Evolutionary conservation across 2,797 vertebrate genomes (phyloP), one percentile per base, ranked within the genome.

Genomic region (Nyctibius grandis): DNA sequence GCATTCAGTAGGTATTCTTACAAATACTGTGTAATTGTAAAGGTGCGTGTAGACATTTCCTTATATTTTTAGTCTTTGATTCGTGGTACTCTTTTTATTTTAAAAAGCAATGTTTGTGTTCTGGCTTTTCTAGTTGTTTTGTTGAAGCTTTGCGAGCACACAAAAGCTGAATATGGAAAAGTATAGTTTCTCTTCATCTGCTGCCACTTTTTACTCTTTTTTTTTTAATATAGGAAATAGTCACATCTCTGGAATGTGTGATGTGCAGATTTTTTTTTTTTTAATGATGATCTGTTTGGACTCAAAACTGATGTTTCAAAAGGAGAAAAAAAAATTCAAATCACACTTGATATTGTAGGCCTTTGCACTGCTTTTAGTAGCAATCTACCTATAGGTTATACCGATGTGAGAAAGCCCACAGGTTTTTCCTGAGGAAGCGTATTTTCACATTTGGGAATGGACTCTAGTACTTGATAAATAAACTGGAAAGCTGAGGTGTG

Each of bases 1-100:
- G 15, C 51, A 36, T 45, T 42, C 3, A 0, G 0, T 33, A 23
- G 15, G 23, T n/a, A 54, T 61, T 42, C n/a, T 67, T 18, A 45
- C 22, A 54, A 64, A 31, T 56, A 11, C 36, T 45, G 2, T 34
- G 11, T 67, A 31, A 44, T 51, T 42, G 10, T 73, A 48, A 42
- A 73, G 29, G 44, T 63, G 53, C 9, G 6, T 8, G 23, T 14
- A 34, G 17, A 3, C 29, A 53, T 42, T 63, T 75, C 7, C 8
- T 53, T 36, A 12, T 26, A 42, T 23, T 75, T 75, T 45, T 42
- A n/a, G n/a, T 73, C 25, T 47, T 54, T 77, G 44, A 20, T 60
- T 67, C 1, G 2, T 29, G 42, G 21, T 26, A 60, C 19, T 12
- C 22, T 44, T 38, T 73, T 54, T 31, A 56, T 61, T 85, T 8